Conservation (phyloP, 2,113 vertebrate species). For the Megaptera novaeangliae region DNA sequence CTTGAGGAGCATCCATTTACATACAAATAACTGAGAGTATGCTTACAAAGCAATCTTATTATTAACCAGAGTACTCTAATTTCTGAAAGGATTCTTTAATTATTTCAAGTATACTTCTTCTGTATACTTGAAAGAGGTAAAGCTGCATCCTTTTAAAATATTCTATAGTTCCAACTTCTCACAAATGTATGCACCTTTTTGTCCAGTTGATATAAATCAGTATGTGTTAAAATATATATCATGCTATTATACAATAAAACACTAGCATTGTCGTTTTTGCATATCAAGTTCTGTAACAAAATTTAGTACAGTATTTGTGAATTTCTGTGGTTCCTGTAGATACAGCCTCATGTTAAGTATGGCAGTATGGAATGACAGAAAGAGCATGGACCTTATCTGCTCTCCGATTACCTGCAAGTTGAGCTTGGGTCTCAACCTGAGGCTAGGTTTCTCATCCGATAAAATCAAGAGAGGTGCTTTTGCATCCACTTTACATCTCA, state of each 20-base stretch:
- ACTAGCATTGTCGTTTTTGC: neutral
- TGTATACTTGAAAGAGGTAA: constrained; percentile 14
- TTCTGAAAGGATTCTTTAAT: neutral
- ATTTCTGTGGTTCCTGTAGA: neutral
- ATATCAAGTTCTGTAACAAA: constrained; percentile 27
- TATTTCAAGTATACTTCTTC: neutral
- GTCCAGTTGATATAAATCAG: neutral
- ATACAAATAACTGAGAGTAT: neutral
- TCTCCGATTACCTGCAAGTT: neutral
- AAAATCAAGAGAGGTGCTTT: neutral
- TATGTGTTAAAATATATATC: neutral
- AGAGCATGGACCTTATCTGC: neutral
- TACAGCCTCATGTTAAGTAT: neutral
- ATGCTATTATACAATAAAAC: neutral
- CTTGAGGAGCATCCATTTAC: neutral
- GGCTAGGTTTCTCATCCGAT: neutral
- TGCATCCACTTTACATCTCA: neutral
- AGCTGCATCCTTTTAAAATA: neutral
- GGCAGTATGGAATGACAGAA: neutral
- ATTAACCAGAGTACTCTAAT: constrained; percentile 4
- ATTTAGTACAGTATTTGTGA: neutral
- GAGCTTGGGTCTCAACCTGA: neutral
- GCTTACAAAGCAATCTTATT: constrained; percentile 7
- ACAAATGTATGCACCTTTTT: neutral
- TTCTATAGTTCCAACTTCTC: neutral